Evolutionary conservation across 1,140 invertebrate genomes (phyloP).

Genomic region (Cardiocondyla obscurior): DNA sequence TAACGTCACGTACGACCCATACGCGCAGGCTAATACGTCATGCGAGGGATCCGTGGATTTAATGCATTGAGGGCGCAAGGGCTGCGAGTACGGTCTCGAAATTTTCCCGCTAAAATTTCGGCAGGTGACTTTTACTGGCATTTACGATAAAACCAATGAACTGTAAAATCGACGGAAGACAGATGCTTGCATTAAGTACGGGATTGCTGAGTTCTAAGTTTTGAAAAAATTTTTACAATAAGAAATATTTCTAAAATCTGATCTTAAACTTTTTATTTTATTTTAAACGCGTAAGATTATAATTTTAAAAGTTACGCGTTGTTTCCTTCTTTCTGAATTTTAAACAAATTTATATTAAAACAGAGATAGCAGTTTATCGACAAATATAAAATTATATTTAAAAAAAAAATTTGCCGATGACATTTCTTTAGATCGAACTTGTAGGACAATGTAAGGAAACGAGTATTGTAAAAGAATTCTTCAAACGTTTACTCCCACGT

Average conservation of each 20-base stretch:
- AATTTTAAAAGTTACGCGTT: neutral
- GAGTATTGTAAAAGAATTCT: constrained; percentile 66
- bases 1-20: constrained; percentile 55
- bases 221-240: neutral
- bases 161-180: constrained; percentile 2
- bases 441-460: constrained; percentile 64
- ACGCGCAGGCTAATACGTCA: constrained; percentile 51
- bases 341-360: neutral
- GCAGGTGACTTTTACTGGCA: constrained; percentile 3
- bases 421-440: constrained; percentile 55
- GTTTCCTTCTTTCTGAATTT: neutral
- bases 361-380: neutral
- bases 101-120: constrained; percentile 63
- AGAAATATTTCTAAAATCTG: neutral
- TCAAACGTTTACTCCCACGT: constrained; percentile 68
- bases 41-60: neutral
- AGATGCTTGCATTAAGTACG: neutral
- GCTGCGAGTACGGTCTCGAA: constrained; percentile 12
- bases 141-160: constrained; percentile 3
- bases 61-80: constrained; percentile 3
- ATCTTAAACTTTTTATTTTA: neutral
- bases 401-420: too few species aligned
- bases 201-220: neutral
- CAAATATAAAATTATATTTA: neutral
- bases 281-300: neutral